These are phyloP conservation scores for Lamprotornis superbus DNA, from an alignment of 2,113 vertebrate genomes.

Conservation along the genomic window DNA sequence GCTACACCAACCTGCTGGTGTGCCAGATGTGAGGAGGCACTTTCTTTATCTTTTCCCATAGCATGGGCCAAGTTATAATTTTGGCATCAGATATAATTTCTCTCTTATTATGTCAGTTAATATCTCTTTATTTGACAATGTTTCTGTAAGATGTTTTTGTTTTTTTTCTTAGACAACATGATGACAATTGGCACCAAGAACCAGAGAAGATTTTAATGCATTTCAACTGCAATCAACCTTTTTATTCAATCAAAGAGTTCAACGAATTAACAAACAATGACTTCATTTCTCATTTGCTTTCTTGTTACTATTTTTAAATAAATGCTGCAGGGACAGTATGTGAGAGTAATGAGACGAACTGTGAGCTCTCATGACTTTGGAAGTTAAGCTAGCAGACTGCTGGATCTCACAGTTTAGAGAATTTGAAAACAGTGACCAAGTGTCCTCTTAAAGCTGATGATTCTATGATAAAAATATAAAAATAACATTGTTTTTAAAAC, in stretches of 20 bases:
- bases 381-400: background rate
- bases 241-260: background rate
- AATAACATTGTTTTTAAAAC: background rate
- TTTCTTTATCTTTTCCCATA: background rate
- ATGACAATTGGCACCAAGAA: background rate
- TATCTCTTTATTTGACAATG: background rate
- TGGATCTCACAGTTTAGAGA: background rate
- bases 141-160: background rate
- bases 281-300: background rate
- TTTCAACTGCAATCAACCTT: background rate
- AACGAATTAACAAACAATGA: background rate
- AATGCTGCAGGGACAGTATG: fast-evolving
- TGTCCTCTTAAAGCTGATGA: background rate
- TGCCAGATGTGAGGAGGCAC: background rate
- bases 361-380: background rate
- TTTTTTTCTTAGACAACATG: background rate
- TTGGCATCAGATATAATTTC: background rate
- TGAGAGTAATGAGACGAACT: background rate
- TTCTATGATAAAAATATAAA: background rate
- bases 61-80: background rate
- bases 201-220: background rate
- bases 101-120: background rate
- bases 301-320: background rate
- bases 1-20: background rate
- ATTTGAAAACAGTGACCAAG: background rate